Conservation (phyloP, 2,797 vertebrate species). For the Hydrophis major region DNA sequence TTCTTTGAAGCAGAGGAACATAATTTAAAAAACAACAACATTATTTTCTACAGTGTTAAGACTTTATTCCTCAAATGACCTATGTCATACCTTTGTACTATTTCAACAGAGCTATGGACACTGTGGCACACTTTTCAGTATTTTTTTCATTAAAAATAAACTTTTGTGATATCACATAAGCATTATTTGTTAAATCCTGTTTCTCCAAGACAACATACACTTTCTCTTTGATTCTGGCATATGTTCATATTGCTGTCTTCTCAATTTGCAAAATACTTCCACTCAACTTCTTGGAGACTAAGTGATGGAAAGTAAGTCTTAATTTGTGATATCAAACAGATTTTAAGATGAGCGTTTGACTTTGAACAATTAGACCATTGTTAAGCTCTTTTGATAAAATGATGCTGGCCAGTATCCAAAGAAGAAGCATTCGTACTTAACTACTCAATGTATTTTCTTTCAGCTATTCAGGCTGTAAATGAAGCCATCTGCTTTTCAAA, state of each 20-base stretch:
- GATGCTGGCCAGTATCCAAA: not conserved
- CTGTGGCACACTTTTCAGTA: conserved; percentile 72
- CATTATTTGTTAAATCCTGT: conserved; percentile 17
- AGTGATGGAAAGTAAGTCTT: not conserved
- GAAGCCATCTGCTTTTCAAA: not conserved
- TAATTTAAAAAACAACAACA: conserved; percentile 67
- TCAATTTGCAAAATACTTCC: not conserved
- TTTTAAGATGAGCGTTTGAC: not conserved
- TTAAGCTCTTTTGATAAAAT: not conserved
- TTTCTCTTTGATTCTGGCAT: not conserved
- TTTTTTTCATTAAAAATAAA: conserved; percentile 78
- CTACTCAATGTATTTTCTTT: not conserved
- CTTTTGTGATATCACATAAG: conserved; percentile 71
- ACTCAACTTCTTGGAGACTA: not conserved
- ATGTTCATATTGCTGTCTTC: not conserved
- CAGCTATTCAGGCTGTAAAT: not conserved
- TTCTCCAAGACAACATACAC: conserved; percentile 42
- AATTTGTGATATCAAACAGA: not conserved
- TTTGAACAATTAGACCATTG: not conserved
- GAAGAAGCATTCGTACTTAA: not conserved
- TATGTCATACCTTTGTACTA: conserved; percentile 75
- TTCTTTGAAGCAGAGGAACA: conserved; percentile 59
- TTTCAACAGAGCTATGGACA: conserved; percentile 72
- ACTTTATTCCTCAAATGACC: conserved; percentile 69
- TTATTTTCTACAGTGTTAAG: conserved; percentile 73